phyloP scores from a whole-genome alignment of 2,797 vertebrate genomes.

The Squalus acanthias region DNA sequence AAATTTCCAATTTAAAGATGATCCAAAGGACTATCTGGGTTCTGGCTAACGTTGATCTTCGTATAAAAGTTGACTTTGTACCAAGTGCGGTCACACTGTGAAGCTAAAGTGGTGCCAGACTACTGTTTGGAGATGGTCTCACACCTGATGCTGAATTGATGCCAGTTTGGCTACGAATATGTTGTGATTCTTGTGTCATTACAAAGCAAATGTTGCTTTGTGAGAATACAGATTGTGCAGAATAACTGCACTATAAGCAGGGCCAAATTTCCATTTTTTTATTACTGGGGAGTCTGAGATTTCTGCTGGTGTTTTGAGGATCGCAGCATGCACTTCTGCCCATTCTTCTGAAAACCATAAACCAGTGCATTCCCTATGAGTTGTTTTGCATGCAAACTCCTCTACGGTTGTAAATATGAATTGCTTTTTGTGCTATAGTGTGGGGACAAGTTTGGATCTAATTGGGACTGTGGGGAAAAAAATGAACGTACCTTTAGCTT shows the following conservation, averaged over 20 bases:
- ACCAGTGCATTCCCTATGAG: neutral
- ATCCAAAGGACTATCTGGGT: too few relatives aligned
- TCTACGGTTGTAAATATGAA: neutral
- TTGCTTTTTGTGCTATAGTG: neutral
- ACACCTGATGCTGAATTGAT: neutral
- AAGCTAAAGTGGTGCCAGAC: neutral
- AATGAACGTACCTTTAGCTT: neutral
- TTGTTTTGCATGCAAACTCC: neutral
- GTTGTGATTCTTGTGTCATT: neutral
- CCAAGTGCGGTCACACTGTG: neutral
- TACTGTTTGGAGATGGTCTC: neutral
- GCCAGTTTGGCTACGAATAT: neutral
- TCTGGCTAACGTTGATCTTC: neutral
- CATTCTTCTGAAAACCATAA: neutral
- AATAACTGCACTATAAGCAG: neutral
- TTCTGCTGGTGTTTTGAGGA: neutral
- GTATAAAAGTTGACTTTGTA: neutral
- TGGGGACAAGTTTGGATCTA: neutral
- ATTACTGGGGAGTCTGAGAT: neutral
- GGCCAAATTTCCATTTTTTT: neutral
- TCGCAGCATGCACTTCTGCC: neutral
- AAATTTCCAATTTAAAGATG: neutral
- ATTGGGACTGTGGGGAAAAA: neutral
- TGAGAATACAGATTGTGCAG: neutral
- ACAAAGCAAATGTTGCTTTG: neutral